phyloP scores from a whole-genome alignment of 2,113 vertebrate species.

The Pimephales promelas region DNA sequence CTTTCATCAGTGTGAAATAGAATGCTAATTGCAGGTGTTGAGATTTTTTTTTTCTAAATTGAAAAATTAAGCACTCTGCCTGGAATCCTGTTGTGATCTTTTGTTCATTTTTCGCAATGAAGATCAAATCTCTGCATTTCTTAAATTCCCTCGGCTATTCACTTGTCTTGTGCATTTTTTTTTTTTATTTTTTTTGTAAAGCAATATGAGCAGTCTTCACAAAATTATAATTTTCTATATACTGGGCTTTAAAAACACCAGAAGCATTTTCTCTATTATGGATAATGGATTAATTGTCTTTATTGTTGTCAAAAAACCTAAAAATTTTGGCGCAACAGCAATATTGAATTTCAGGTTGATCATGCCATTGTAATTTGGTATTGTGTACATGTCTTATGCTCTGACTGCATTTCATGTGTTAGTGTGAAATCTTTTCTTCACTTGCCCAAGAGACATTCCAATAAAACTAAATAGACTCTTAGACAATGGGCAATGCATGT shows the following conservation, averaged over 20 bases:
- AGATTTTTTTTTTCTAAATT: background rate
- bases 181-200: background rate
- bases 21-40: background rate
- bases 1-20: conserved; percentile 26
- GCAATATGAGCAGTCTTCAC: background rate
- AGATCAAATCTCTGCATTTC: background rate
- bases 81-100: background rate
- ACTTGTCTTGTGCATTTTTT: background rate
- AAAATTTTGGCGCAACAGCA: background rate
- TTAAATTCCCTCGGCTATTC: too few relatives aligned
- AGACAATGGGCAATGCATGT: conserved; percentile 78
- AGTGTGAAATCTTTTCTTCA: background rate
- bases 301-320: background rate
- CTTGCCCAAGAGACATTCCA: background rate
- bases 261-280: background rate
- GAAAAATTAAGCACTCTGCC: background rate
- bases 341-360: background rate
- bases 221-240: background rate
- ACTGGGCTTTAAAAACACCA: background rate
- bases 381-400: background rate
- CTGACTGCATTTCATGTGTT: background rate
- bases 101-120: background rate
- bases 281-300: background rate
- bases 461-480: conserved; percentile 63
- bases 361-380: background rate